phyloP scores from a whole-genome alignment of 2,888 invertebrate species.

The Iselma pallidipennis region DNA sequence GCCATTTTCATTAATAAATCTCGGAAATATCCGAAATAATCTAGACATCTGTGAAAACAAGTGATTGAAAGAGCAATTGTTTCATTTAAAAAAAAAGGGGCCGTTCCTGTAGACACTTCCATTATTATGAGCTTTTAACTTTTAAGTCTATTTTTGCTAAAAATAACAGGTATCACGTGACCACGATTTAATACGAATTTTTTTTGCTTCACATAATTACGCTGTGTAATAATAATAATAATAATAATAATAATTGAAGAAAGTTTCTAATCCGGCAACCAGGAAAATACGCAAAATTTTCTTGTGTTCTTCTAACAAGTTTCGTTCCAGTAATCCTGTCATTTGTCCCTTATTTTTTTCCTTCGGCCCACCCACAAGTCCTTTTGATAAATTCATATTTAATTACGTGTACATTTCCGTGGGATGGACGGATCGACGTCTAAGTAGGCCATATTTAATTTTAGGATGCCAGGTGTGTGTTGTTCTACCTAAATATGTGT shows the following conservation, averaged over 20 bases:
- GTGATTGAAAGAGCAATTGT: not conserved
- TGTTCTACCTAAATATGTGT: slow-evolving; percentile 11
- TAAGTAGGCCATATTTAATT: slow-evolving; percentile 50
- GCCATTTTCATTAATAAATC: too few species aligned
- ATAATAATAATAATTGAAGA: not conserved
- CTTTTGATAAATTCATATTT: not conserved
- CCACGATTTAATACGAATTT: not conserved
- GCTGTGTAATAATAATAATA: too few species aligned
- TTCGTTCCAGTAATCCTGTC: too few species aligned
- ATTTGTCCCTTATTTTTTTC: too few species aligned
- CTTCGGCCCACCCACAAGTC: not conserved
- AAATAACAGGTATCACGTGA: not conserved
- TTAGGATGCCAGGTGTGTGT: slow-evolving; percentile 46
- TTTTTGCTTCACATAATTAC: too few species aligned
- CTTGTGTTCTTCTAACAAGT: too few species aligned
- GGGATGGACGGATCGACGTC: slow-evolving; percentile 5
- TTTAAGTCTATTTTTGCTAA: not conserved
- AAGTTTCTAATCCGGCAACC: not conserved
- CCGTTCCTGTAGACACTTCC: slow-evolving; percentile 1
- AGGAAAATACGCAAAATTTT: too few species aligned
- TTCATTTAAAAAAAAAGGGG: not conserved
- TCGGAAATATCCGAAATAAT: not conserved
- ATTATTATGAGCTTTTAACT: not conserved
- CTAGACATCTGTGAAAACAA: not conserved
- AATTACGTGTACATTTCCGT: slow-evolving; percentile 12